Evolutionary conservation across 2,113 vertebrate genomes (phyloP), one percentile per base, ranked within the genome.

Genomic region (Pleuronectes platessa): DNA sequence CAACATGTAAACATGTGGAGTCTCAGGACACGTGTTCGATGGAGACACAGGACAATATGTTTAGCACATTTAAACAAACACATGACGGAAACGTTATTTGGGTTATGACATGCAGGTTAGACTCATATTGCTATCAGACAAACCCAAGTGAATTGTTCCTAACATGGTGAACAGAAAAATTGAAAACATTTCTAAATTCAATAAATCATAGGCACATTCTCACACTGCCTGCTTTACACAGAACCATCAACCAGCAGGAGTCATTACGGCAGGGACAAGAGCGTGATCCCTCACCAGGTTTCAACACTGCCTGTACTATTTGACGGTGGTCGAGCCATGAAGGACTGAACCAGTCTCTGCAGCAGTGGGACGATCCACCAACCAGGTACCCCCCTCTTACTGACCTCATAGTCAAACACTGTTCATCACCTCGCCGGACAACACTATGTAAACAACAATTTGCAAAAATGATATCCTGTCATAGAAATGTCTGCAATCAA

Each of bases 91-190:
- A 49, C 59, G 1, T 49, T 4, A 18, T 47, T 12, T 47, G 62
- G 40, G 45, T 49, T 64, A 64, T 24, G 21, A 64, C 40, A 42
- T 42, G 45, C 23, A 26, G 42, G 62, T 63, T 63, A 63, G 23
- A 18, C 40, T 26, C 1, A 10, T 35, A 15, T 14, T 31, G 42
- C 42, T 45, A 45, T 13, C 15, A 60, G 31, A 61, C 60, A 2
- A 23, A 14, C 8, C n/a, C 13, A 17, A 9, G 13, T 64, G 5
- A 24, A 45, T 62, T 20, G 17, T 60, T 35, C 9, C 6, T 31
- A 31, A 31, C 31, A 31, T 31, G 31, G 31, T 31, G 27, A 31
- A 31, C 5, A 31, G 1, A 7, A 31, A 31, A 7, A 31, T 37
- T 37, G 1, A 11, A 24, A 24, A 35, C 8, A 31, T 20, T 17